Evolutionary conservation across 2,888 invertebrate species (phyloP), one percentile per base, ranked within the genome.

Genomic region (Volucella inflata): DNA sequence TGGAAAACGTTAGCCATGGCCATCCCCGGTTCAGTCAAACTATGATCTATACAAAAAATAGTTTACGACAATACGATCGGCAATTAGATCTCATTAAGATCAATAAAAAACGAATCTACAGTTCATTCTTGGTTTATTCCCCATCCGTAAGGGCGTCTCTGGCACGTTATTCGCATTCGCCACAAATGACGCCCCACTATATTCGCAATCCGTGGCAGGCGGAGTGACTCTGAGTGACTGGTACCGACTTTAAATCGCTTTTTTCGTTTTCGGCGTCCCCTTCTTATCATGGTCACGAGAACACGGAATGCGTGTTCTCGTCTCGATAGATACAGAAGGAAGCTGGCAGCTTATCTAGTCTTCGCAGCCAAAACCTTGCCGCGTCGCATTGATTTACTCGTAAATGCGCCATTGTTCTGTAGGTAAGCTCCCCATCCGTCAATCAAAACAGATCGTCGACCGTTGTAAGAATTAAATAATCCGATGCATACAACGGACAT

Each of bases 61-160:
- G 10, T 38, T 8, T 51, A 53, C 64, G 57, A 48, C 50, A 59
- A 65, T 57, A 71, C 70, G 64, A 71, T 71, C 17, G 57, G 46
- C 68, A 77, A 81, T 81, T 81, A 76, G 64, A 76, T 70, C 44
- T 76, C 46, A 79, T 83, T 83, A 74, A 78, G 78, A 72, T 78
- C 78, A 83, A 83, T 83, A 74, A 78, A 77, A 72, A 30, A 30
- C 36, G 53, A 17, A 55, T 74, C 55, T 64, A 60, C 21, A 42
- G 30, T 55, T 51, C 40, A 21, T 62, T 67, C 57, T 51, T 1
- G 30, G 6, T 51, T 17, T 38, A 12, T 14, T 16, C 36, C 57
- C 11, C 75, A 57, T 67, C 64, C 72, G 51, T 74, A 84, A 84
- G 83, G 83, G 79, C 79, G 83, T 79, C 74, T 79, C 72, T 83